Evolutionary conservation across 1,140 invertebrate species (phyloP).

Genomic region (Pseudomyrmex flavicornis): DNA sequence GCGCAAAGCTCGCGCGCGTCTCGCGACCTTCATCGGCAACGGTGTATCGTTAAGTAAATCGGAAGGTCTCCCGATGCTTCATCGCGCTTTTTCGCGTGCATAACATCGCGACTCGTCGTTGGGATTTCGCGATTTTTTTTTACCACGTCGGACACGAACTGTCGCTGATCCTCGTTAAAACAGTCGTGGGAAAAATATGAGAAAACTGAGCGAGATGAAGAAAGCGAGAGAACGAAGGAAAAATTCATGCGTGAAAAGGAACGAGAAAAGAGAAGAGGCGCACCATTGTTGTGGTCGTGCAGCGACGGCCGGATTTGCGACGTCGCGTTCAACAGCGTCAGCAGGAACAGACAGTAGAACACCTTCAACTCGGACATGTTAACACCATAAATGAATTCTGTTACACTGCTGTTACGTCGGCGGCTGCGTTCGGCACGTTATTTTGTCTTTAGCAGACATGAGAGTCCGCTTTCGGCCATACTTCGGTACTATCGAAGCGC

Average conservation of each 20-base stretch:
- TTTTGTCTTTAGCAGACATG: constrained; percentile 76
- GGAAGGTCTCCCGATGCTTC: neutral
- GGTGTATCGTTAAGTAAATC: neutral
- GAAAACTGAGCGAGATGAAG: neutral
- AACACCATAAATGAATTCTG: constrained; percentile 59
- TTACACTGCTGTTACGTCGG: constrained; percentile 59
- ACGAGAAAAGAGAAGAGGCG: constrained; percentile 34
- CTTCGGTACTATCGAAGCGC: constrained; percentile 71
- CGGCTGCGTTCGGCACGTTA: constrained; percentile 59
- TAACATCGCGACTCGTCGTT: too few relatives aligned
- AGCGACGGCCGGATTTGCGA: constrained; percentile 82
- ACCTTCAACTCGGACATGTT: constrained; percentile 83
- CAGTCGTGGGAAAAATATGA: constrained; percentile 10
- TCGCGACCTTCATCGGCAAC: constrained; percentile 35
- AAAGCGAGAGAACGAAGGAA: constrained; percentile 22
- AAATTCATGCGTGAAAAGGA: neutral
- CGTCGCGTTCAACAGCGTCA: constrained; percentile 80
- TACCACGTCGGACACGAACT: too few relatives aligned
- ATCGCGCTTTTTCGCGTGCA: neutral
- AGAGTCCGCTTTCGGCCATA: constrained; percentile 79
- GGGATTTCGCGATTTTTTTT: too few relatives aligned
- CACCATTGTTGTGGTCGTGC: constrained; percentile 84
- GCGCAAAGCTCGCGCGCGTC: constrained; percentile 26
- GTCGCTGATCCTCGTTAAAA: neutral
- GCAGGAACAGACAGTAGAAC: constrained; percentile 81